Conservation (phyloP, 2,113 vertebrate species). For the Protobothrops mucrosquamatus region DNA sequence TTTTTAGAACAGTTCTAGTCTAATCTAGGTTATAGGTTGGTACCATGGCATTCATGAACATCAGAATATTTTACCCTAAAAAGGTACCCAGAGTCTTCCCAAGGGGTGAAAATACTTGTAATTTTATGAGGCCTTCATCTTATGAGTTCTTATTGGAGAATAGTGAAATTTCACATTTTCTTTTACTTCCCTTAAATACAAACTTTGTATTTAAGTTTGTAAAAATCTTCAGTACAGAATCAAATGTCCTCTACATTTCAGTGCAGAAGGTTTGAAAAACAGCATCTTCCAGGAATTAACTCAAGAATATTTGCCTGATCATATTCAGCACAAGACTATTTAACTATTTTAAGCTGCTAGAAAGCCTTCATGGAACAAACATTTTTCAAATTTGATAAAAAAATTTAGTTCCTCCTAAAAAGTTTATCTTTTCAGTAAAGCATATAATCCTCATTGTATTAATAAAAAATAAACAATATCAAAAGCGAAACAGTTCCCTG, state of each 20-base stretch:
- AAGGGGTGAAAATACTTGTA: not conserved
- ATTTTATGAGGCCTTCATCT: not conserved
- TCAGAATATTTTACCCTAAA: not conserved
- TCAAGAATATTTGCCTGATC: slow-evolving; percentile 22
- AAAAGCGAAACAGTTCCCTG: slow-evolving; percentile 49
- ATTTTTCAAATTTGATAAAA: slow-evolving; percentile 25
- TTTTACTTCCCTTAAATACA: not conserved
- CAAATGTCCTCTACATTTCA: not conserved
- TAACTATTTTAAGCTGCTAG: slow-evolving; percentile 15
- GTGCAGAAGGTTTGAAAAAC: not conserved
- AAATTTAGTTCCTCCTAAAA: slow-evolving; percentile 49
- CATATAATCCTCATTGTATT: slow-evolving; percentile 61
- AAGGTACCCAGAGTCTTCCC: not conserved
- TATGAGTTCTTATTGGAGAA: not conserved
- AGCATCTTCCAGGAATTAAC: not conserved
- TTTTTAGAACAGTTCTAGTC: not conserved
- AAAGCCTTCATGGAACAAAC: slow-evolving; percentile 42
- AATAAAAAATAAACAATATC: slow-evolving; percentile 70
- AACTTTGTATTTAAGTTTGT: not conserved
- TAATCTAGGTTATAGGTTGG: not conserved
- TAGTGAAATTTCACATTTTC: not conserved
- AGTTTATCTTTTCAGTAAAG: slow-evolving; percentile 55
- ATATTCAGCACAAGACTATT: slow-evolving; percentile 35
- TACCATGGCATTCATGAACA: not conserved
- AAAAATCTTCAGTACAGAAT: not conserved